Evolutionary conservation across 1,140 invertebrate genomes (phyloP).

Genomic region (Aphelinus certus): DNA sequence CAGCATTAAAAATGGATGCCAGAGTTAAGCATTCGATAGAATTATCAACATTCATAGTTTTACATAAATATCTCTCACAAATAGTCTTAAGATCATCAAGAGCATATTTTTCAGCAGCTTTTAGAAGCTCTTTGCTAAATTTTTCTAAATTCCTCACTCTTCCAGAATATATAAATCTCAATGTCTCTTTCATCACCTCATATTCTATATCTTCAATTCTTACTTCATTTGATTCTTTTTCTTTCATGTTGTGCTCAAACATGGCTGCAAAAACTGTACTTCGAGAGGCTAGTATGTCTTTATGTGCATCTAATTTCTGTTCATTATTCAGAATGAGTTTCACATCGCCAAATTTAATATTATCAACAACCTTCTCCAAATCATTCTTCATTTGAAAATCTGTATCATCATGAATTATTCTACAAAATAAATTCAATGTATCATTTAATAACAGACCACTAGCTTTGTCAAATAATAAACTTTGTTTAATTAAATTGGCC

Average conservation of each 20-base stretch:
- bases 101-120: slow-evolving; percentile 9
- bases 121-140: not conserved
- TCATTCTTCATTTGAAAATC: not conserved
- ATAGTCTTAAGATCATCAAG: slow-evolving; percentile 8
- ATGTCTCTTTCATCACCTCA: not conserved
- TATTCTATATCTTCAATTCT: not conserved
- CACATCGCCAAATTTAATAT: not conserved
- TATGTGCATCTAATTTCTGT: slow-evolving; percentile 1
- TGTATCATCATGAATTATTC: not conserved
- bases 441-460: not conserved
- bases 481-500: not conserved
- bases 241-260: slow-evolving; percentile 11
- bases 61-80: not conserved
- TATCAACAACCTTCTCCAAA: not conserved
- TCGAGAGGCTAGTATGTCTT: not conserved
- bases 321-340: not conserved
- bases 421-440: not conserved
- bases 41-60: slow-evolving; percentile 11
- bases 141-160: not conserved
- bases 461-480: too few relatives aligned
- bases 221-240: not conserved
- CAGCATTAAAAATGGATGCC: not conserved
- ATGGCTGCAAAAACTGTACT: slow-evolving; percentile 4
- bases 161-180: slow-evolving; percentile 5
- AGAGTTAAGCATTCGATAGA: not conserved